Evolutionary conservation across 2,113 vertebrate genomes (phyloP).

Genomic region (Mirza zaza): DNA sequence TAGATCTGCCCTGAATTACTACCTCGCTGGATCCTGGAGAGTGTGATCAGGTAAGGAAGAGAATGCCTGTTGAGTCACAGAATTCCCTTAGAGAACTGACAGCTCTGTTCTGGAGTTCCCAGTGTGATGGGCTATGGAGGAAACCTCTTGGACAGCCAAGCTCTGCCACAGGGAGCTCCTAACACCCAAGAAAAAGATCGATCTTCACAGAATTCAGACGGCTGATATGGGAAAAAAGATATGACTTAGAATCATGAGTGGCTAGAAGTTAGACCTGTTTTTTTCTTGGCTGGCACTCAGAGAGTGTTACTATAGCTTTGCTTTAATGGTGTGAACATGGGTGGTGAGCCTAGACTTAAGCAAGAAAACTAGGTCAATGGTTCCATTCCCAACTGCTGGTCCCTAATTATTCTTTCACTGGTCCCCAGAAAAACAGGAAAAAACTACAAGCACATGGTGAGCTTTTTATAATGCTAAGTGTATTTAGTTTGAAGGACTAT

Average conservation of each 20-base stretch:
- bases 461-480: not conserved
- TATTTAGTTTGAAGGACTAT: not conserved
- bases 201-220: not conserved
- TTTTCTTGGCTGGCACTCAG: not conserved
- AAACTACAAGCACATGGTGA: not conserved
- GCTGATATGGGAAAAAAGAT: not conserved
- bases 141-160: not conserved
- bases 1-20: not conserved
- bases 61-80: not conserved
- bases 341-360: not conserved
- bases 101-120: not conserved
- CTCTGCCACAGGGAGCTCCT: not conserved
- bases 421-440: not conserved
- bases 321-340: not conserved
- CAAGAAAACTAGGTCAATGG: not conserved
- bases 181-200: not conserved
- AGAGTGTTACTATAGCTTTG: not conserved
- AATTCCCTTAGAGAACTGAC: not conserved
- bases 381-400: not conserved
- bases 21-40: not conserved
- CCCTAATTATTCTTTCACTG: not conserved
- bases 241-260: not conserved
- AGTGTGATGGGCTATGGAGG: not conserved
- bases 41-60: not conserved
- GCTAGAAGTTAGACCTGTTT: not conserved